These are phyloP conservation scores for Andricus quercusramuli DNA, from an alignment of 2,888 invertebrate species.

Conservation along the genomic window DNA sequence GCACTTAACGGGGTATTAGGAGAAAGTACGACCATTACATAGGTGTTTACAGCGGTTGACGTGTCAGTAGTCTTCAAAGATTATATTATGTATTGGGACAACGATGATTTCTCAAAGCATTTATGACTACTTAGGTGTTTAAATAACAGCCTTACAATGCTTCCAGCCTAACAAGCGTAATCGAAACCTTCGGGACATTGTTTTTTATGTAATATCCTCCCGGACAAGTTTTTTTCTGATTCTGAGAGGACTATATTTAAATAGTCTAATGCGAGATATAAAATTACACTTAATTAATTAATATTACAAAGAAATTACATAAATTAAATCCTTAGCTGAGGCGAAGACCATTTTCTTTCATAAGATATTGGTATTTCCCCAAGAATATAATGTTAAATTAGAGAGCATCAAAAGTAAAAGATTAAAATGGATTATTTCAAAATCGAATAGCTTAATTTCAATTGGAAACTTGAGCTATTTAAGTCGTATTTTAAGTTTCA, in stretches of 20 bases:
- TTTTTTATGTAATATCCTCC: neutral
- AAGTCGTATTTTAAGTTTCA: too few species aligned
- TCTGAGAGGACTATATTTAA: neutral
- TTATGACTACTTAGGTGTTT: conserved; percentile 2
- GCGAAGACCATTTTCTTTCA: neutral
- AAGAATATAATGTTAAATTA: too few species aligned
- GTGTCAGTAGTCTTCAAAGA: conserved; percentile 20
- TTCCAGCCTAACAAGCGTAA: neutral
- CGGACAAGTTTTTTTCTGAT: neutral
- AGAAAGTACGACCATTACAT: conserved; percentile 48
- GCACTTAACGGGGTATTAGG: conserved; percentile 45
- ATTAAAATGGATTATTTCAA: too few species aligned
- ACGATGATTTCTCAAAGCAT: conserved; percentile 21
- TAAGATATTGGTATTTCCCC: too few species aligned
- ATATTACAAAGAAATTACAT: neutral
- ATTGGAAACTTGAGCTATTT: too few species aligned
- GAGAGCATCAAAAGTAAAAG: too few species aligned
- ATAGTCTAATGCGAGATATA: neutral
- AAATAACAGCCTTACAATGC: neutral
- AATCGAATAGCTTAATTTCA: too few species aligned
- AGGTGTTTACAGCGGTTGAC: conserved; percentile 18
- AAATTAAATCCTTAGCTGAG: neutral
- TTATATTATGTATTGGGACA: conserved; percentile 19
- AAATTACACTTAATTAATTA: neutral
- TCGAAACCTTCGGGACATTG: neutral